Conservation (phyloP, 2,888 invertebrate genomes). For the Tyria jacobaeae region DNA sequence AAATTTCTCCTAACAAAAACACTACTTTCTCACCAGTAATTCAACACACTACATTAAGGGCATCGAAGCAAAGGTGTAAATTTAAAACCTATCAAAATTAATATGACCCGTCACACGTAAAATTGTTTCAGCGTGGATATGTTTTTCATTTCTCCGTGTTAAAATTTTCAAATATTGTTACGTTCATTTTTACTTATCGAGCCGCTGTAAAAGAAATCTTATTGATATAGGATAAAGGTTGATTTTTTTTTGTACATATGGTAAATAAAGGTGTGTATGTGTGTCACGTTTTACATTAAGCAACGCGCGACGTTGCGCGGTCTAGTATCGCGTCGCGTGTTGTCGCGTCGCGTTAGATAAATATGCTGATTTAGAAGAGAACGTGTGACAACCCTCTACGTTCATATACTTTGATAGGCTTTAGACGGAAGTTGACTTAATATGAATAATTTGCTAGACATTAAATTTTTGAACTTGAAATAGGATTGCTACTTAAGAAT, state of each 20-base stretch:
- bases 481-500: too few species aligned
- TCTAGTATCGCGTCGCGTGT: slow-evolving; percentile 33
- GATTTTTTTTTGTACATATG: slow-evolving; percentile 21
- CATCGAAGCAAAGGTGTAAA: not conserved
- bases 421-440: not conserved
- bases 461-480: too few species aligned
- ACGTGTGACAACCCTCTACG: slow-evolving; percentile 24
- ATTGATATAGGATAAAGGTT: slow-evolving; percentile 17
- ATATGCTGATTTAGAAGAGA: slow-evolving; percentile 50
- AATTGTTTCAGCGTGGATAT: slow-evolving; percentile 35
- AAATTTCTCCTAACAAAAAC: not conserved
- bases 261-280: slow-evolving; percentile 38
- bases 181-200: slow-evolving; percentile 24
- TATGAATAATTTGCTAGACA: not conserved
- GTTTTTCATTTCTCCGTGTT: slow-evolving; percentile 50
- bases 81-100: slow-evolving; percentile 30
- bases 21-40: not conserved
- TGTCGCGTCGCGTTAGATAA: slow-evolving; percentile 36
- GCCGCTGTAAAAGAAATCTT: slow-evolving; percentile 17
- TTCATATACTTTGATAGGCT: not conserved
- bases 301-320: slow-evolving; percentile 44
- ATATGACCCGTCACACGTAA: slow-evolving; percentile 38
- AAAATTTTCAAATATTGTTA: slow-evolving; percentile 49
- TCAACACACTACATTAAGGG: not conserved
- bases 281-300: slow-evolving; percentile 52